Evolutionary conservation across 2,888 invertebrate species (phyloP).

Genomic region (Stictocephala bisonia): DNA sequence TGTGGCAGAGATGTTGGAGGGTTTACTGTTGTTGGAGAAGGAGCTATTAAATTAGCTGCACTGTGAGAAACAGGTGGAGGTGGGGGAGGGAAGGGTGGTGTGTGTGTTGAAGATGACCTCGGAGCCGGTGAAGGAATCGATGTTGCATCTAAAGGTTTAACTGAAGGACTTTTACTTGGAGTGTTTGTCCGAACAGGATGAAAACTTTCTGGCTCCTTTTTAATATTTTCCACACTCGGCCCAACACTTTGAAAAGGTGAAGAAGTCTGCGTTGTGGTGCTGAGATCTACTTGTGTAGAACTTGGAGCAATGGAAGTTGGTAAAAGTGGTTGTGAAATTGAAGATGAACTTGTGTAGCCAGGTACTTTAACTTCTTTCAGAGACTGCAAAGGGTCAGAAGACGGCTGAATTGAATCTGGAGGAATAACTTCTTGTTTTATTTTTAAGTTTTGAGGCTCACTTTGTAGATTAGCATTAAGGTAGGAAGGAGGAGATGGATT

Average conservation of each 20-base stretch:
- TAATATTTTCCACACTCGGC: slow-evolving; percentile 77
- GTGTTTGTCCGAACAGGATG: slow-evolving; percentile 60
- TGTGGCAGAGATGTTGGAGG: slow-evolving; percentile 74
- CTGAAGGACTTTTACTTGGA: slow-evolving; percentile 63
- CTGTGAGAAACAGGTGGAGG: slow-evolving; percentile 60
- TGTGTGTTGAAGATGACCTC: slow-evolving; percentile 54
- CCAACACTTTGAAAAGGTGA: slow-evolving; percentile 70
- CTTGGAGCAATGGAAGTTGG: slow-evolving; percentile 56
- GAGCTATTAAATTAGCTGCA: slow-evolving; percentile 63
- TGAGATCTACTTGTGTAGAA: slow-evolving; percentile 58
- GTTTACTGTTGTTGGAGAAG: slow-evolving; percentile 56
- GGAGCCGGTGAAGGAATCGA: slow-evolving; percentile 57
- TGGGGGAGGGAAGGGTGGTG: slow-evolving; percentile 53
- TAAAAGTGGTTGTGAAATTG: slow-evolving; percentile 61
- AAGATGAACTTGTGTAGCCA: slow-evolving; percentile 69
- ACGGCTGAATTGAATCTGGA: slow-evolving; percentile 58
- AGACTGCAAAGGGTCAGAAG: slow-evolving; percentile 78
- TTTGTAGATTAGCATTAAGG: slow-evolving; percentile 62
- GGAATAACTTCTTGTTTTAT: slow-evolving; percentile 73
- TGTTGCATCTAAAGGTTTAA: slow-evolving; percentile 24
- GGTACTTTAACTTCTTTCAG: slow-evolving; percentile 84
- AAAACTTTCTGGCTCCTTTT: slow-evolving; percentile 75
- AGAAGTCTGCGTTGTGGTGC: slow-evolving; percentile 66
- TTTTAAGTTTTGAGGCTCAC: slow-evolving; percentile 78
- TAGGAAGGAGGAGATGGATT: slow-evolving; percentile 54